These are phyloP conservation scores for Euclidia mi DNA, from an alignment of 2,888 invertebrate species.

Conservation along the genomic window DNA sequence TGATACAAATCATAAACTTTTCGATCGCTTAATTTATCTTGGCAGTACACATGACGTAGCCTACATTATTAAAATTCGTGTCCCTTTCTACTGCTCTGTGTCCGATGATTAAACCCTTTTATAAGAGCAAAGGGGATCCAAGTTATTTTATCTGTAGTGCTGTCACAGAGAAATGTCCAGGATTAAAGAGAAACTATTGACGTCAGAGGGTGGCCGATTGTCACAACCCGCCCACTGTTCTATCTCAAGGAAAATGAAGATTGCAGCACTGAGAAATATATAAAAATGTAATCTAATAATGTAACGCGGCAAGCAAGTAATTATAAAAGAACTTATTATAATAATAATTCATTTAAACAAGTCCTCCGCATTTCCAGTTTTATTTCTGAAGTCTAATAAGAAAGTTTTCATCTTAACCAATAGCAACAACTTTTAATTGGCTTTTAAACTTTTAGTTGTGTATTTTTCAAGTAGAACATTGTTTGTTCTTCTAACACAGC, in stretches of 20 bases:
- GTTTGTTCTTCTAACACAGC: conserved; percentile 42
- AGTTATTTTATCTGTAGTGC: conserved; percentile 44
- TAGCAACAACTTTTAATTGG: conserved; percentile 62
- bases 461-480: conserved; percentile 41
- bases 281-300: conserved; percentile 8
- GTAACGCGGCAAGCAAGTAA: conserved; percentile 6
- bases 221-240: conserved; percentile 16
- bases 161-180: conserved; percentile 41
- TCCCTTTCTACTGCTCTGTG: conserved; percentile 37
- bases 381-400: conserved; percentile 26
- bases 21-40: conserved; percentile 22
- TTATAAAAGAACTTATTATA: conserved; percentile 5
- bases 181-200: conserved; percentile 53
- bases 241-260: conserved; percentile 27
- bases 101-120: conserved; percentile 53
- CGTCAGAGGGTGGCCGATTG: conserved; percentile 41
- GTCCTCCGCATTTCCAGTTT: conserved; percentile 22
- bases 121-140: conserved; percentile 45
- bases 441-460: conserved; percentile 56
- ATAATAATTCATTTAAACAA: conserved; percentile 24
- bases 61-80: conserved; percentile 38
- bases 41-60: conserved; percentile 18
- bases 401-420: conserved; percentile 50
- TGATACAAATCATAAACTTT: conserved; percentile 1
- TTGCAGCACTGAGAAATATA: conserved; percentile 11